These are phyloP conservation scores for Stenchaetothrips biformis DNA, from an alignment of 2,888 invertebrate genomes.

Conservation along the genomic window DNA sequence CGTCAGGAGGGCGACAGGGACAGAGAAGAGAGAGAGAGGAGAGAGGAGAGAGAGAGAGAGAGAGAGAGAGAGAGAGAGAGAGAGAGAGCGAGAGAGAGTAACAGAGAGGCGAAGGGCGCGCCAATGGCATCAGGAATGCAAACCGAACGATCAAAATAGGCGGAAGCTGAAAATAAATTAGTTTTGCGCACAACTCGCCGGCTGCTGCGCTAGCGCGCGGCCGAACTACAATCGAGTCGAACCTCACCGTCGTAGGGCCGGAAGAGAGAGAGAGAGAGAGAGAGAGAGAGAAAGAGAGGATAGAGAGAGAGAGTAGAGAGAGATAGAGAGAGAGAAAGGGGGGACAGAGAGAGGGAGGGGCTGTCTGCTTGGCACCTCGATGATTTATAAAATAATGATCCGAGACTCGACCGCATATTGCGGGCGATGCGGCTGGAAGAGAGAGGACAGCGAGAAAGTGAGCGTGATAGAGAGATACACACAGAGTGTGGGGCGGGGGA, in stretches of 20 bases:
- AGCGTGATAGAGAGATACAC: background rate
- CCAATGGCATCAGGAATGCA: constrained; percentile 29
- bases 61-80: too few species aligned
- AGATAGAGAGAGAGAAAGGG: background rate
- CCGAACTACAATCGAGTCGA: constrained; percentile 44
- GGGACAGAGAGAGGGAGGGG: too few species aligned
- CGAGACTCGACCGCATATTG: constrained; percentile 14
- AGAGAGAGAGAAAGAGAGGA: background rate
- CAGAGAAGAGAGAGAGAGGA: constrained; percentile 29
- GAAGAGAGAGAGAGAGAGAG: constrained; percentile 36
- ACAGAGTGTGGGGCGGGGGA: background rate
- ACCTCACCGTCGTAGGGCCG: constrained; percentile 40
- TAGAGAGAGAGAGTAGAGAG: constrained; percentile 32
- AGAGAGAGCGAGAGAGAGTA: constrained; percentile 30
- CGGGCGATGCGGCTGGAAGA: background rate
- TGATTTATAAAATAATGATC: constrained; percentile 19
- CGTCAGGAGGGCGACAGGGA: constrained; percentile 26
- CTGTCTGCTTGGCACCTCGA: constrained; percentile 32
- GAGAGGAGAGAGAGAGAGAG: too few species aligned
- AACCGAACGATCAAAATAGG: constrained; percentile 31
- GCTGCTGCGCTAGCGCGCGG: constrained; percentile 42
- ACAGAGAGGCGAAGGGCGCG: background rate
- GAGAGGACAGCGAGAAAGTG: background rate
- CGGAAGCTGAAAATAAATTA: constrained; percentile 33
- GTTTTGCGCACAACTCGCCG: constrained; percentile 34